A percentile compares a stretch with the other conserved stretches of the same genome.
These are phyloP conservation scores for Choloepus hoffmanni DNA, from an alignment of 2,113 vertebrate genomes.

Conservation along the genomic window DNA sequence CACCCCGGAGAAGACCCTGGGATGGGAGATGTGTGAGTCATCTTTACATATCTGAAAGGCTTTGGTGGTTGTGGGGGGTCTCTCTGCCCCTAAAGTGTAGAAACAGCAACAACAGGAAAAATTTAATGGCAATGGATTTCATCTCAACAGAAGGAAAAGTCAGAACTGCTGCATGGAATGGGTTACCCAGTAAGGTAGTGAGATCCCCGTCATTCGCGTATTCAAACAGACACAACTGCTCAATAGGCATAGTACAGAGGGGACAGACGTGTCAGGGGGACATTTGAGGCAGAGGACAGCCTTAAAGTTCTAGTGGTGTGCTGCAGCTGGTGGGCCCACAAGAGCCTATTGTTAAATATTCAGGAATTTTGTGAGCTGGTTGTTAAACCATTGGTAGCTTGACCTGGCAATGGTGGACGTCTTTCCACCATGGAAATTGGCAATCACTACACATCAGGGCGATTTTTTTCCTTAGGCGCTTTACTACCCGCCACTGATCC, in stretches of 20 bases:
- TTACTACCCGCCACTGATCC: not conserved
- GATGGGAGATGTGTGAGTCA: not conserved
- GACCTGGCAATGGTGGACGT: fast-evolving
- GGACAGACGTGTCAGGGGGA: not conserved
- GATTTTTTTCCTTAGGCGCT: not conserved
- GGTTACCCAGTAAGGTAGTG: too few relatives aligned
- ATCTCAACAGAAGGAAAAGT: not conserved
- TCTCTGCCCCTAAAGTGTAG: not conserved
- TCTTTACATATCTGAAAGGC: not conserved
- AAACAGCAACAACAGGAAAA: not conserved
- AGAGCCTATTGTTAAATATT: not conserved
- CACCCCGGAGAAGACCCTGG: not conserved
- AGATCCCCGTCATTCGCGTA: not conserved
- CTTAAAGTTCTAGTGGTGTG: too few relatives aligned
- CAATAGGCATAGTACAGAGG: not conserved
- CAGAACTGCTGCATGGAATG: not conserved
- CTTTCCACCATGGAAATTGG: not conserved
- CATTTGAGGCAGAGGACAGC: not conserved
- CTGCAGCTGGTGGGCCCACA: not conserved
- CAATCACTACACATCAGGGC: too few relatives aligned
- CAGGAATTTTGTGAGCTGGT: not conserved
- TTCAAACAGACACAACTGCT: not conserved
- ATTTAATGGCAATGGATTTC: not conserved
- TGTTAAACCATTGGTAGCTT: not conserved
- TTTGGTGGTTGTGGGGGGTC: fast-evolving